These are phyloP conservation scores for Cheirogaleus major DNA, from an alignment of 2,797 vertebrate genomes.

Conservation along the genomic window DNA sequence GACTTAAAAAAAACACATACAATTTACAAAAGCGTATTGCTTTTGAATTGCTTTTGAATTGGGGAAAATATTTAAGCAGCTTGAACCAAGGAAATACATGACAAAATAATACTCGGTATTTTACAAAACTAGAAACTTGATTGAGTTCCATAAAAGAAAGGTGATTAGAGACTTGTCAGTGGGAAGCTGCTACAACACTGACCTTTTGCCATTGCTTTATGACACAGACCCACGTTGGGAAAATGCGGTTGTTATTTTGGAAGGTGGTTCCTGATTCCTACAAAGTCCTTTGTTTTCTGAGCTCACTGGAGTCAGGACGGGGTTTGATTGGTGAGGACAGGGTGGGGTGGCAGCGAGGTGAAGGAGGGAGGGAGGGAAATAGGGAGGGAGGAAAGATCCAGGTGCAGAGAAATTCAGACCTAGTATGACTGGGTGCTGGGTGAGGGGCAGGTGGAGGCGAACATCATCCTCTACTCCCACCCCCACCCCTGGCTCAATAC, in stretches of 20 bases:
- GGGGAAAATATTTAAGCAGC: slow-evolving; percentile 44
- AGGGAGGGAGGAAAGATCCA: not conserved
- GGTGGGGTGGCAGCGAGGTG: not conserved
- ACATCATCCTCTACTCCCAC: not conserved
- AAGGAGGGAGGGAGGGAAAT: too few species aligned
- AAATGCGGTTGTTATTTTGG: not conserved
- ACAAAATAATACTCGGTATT: not conserved
- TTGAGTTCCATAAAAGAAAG: not conserved
- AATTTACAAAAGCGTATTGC: not conserved
- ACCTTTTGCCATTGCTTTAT: not conserved
- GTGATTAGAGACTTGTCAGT: not conserved
- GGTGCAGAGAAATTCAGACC: not conserved
- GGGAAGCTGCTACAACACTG: not conserved
- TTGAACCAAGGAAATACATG: slow-evolving; percentile 5
- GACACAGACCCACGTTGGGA: not conserved
- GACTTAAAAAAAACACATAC: not conserved
- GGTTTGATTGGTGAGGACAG: not conserved
- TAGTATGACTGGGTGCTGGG: not conserved
- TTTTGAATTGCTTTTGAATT: slow-evolving; percentile 12
- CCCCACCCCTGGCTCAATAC: too few species aligned
- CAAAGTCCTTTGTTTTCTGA: not conserved
- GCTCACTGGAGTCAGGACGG: not conserved
- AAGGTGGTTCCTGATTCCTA: not conserved
- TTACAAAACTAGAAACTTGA: not conserved
- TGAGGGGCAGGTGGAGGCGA: not conserved